These are phyloP conservation scores for Gallinago jamesoni DNA, from an alignment of 2,113 vertebrate genomes.

Conservation along the genomic window DNA sequence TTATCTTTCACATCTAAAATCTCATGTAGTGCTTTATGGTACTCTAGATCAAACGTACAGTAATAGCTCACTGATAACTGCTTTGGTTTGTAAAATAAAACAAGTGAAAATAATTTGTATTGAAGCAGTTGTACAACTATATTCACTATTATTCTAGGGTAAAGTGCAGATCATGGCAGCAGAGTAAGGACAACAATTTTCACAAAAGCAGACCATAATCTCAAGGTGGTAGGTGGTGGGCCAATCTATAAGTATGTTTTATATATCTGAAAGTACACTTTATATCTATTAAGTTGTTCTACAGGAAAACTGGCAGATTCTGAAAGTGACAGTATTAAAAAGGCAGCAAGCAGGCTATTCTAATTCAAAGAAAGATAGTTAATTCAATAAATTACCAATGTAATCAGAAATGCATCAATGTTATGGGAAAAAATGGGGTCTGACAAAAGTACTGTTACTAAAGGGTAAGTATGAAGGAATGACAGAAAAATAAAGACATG, in stretches of 20 bases:
- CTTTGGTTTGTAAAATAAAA: neutral
- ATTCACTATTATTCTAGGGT: neutral
- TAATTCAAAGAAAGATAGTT: neutral
- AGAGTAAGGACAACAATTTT: neutral
- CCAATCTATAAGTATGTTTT: neutral
- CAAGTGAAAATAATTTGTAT: neutral
- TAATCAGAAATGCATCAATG: neutral
- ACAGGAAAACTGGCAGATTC: neutral
- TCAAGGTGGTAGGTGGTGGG: neutral
- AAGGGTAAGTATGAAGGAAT: neutral
- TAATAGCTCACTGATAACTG: neutral
- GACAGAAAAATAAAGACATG: neutral
- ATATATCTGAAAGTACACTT: neutral
- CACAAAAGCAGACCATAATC: neutral
- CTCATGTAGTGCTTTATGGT: neutral
- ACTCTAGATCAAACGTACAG: neutral
- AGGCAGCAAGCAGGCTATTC: neutral
- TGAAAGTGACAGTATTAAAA: neutral
- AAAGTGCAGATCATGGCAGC: neutral
- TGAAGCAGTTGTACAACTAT: neutral
- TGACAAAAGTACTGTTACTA: neutral
- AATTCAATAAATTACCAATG: neutral
- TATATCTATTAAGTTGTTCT: neutral
- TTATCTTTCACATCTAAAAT: neutral
- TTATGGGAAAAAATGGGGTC: neutral